Evolutionary conservation across 2,888 invertebrate species (phyloP).

Genomic region (Epirrhoe tristata): DNA sequence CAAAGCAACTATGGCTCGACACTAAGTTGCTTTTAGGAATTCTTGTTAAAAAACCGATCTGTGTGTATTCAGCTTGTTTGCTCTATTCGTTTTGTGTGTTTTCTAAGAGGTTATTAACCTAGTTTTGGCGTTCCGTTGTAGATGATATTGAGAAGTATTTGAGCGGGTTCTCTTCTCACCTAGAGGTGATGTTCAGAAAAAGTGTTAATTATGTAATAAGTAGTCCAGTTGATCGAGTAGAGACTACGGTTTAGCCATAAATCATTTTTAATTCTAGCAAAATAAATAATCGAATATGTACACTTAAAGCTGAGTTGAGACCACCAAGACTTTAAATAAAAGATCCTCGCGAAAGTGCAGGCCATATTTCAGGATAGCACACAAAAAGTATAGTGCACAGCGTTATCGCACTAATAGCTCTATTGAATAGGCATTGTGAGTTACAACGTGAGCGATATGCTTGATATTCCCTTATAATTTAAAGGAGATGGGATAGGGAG

Average conservation of each 20-base stretch:
- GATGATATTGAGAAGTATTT: slow-evolving; percentile 39
- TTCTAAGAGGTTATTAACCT: slow-evolving; percentile 76
- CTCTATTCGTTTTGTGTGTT: slow-evolving; percentile 57
- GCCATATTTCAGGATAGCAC: slow-evolving; percentile 31
- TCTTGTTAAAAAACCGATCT: slow-evolving; percentile 36
- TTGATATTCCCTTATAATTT: slow-evolving; percentile 52
- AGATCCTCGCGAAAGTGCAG: slow-evolving; percentile 10
- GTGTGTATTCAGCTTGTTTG: slow-evolving; percentile 67
- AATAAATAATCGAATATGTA: slow-evolving; percentile 7
- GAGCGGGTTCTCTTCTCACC: slow-evolving; percentile 41
- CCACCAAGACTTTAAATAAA: slow-evolving; percentile 29
- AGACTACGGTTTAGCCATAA: slow-evolving; percentile 1
- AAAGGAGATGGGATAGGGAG: slow-evolving; percentile 67
- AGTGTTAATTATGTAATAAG: slow-evolving; percentile 41
- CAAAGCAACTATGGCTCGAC: slow-evolving; percentile 33
- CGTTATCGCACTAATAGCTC: slow-evolving; percentile 46
- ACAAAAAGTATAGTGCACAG: slow-evolving; percentile 32
- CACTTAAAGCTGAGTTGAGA: slow-evolving; percentile 13
- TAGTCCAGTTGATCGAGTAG: slow-evolving; percentile 31
- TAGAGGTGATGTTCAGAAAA: slow-evolving; percentile 35
- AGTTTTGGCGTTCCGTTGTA: slow-evolving; percentile 59
- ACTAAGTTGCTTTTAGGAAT: slow-evolving; percentile 35
- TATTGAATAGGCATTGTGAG: slow-evolving; percentile 52
- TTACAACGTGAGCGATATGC: slow-evolving; percentile 54
- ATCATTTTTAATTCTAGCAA: too few relatives aligned